Percentiles rank a stretch among this genome's conserved stretches.
phyloP scores from a whole-genome alignment of 2,797 vertebrate species.

The Choloepus didactylus region DNA sequence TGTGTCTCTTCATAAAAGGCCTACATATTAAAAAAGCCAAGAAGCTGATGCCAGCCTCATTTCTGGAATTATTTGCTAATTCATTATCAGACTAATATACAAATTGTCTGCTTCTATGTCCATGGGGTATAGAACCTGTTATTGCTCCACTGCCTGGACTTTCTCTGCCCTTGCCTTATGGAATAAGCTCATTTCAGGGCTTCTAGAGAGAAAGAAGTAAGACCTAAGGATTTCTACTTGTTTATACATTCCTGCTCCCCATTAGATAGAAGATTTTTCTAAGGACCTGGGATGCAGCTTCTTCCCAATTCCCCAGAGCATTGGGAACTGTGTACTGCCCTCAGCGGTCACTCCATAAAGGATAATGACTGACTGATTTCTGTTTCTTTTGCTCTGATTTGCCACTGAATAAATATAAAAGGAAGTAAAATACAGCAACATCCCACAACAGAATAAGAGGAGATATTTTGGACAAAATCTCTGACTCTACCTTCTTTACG shows the following conservation, averaged over 20 bases:
- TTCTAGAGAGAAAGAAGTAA: background rate
- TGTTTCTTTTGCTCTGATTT: conserved; percentile 54
- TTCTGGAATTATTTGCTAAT: background rate
- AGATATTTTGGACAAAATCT: background rate
- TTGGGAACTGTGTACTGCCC: background rate
- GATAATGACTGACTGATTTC: background rate
- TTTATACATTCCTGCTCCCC: background rate
- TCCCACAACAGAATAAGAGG: background rate
- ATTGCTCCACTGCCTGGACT: background rate
- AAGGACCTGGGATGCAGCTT: background rate
- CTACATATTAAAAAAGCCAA: conserved; percentile 39
- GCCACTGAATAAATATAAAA: conserved; percentile 41
- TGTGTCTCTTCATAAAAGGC: background rate
- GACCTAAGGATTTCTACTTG: background rate
- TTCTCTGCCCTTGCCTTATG: background rate
- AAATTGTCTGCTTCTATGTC: background rate
- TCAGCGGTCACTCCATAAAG: background rate
- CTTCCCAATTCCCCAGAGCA: background rate
- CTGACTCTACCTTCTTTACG: background rate
- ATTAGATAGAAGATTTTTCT: background rate
- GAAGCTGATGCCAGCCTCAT: background rate
- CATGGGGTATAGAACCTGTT: background rate
- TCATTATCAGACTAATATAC: background rate
- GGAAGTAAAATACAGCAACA: conserved; percentile 4
- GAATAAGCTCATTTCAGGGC: background rate